phyloP scores from a whole-genome alignment of 2,888 invertebrate genomes.

The Caenorhabditis uteleia region DNA sequence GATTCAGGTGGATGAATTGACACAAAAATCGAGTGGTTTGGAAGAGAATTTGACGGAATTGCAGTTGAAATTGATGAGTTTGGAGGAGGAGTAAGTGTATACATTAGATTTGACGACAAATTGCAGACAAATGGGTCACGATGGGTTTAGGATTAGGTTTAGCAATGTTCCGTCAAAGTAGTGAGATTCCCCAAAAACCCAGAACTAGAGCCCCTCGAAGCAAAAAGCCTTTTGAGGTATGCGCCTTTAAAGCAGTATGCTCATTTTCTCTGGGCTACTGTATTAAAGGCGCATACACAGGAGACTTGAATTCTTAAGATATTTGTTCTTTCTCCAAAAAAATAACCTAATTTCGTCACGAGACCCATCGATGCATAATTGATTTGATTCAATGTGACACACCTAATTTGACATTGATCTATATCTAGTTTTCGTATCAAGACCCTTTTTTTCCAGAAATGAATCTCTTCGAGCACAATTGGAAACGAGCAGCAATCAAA shows the following conservation, averaged over 20 bases:
- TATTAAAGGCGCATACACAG: background rate
- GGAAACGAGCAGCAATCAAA: constrained; percentile 25
- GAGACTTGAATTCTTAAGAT: background rate
- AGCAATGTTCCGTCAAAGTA: no score
- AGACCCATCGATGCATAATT: no score
- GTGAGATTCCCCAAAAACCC: no score
- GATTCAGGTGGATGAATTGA: constrained; percentile 14
- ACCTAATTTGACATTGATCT: no score
- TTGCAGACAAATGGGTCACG: background rate
- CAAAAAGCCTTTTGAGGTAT: no score
- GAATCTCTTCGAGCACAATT: constrained; percentile 27
- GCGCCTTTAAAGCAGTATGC: no score
- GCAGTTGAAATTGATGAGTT: constrained; percentile 23
- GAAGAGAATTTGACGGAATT: constrained; percentile 17
- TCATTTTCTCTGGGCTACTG: no score
- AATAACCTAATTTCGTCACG: no score
- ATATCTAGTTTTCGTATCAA: no score
- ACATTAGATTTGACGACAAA: background rate
- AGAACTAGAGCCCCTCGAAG: no score
- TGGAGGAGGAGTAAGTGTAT: constrained; percentile 20
- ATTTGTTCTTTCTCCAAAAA: background rate
- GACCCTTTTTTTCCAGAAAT: constrained; percentile 26
- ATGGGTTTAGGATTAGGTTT: background rate
- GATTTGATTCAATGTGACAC: no score
- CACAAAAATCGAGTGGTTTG: constrained; percentile 13